Evolutionary conservation across 2,797 vertebrate genomes (phyloP).

Genomic region (Eleutherodactylus coqui): DNA sequence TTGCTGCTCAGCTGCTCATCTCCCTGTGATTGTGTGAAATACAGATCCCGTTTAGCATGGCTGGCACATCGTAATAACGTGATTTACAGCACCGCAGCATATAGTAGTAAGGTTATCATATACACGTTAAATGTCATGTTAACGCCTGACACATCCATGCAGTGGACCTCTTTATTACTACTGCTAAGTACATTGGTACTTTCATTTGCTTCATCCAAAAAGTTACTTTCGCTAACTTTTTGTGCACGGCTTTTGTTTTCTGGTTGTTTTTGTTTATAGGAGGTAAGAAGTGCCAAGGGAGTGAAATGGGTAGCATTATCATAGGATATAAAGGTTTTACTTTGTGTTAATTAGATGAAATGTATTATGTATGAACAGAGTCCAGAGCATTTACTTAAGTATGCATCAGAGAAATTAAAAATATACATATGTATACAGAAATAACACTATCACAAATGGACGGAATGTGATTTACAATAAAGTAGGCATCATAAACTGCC

Average conservation of each 20-base stretch:
- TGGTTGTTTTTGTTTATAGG: neutral
- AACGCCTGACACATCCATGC: no score
- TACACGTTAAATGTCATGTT: no score
- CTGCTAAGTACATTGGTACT: neutral
- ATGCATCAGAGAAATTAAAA: slow-evolving; percentile 63
- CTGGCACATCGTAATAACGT: no score
- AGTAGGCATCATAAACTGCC: slow-evolving; percentile 49
- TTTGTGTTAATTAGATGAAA: slow-evolving; percentile 60
- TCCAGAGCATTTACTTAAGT: slow-evolving; percentile 61
- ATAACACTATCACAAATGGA: slow-evolving; percentile 61
- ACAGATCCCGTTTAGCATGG: no score
- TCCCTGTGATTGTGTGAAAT: no score
- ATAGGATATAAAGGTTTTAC: slow-evolving; percentile 42
- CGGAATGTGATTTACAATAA: slow-evolving; percentile 58
- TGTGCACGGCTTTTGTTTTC: slow-evolving; percentile 24
- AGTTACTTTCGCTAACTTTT: slow-evolving; percentile 22
- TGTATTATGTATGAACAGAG: slow-evolving; percentile 55
- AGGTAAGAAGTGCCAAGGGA: neutral
- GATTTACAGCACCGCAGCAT: no score
- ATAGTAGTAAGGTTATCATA: no score
- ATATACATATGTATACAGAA: slow-evolving; percentile 63
- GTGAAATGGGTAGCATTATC: slow-evolving; percentile 25
- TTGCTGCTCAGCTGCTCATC: no score
- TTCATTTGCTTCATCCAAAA: neutral
- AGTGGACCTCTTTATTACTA: neutral